Percentiles rank a stretch among this genome's conserved stretches.
These are phyloP conservation scores for Perognathus longimembris DNA, from an alignment of 2,113 vertebrate genomes.

Conservation along the genomic window DNA sequence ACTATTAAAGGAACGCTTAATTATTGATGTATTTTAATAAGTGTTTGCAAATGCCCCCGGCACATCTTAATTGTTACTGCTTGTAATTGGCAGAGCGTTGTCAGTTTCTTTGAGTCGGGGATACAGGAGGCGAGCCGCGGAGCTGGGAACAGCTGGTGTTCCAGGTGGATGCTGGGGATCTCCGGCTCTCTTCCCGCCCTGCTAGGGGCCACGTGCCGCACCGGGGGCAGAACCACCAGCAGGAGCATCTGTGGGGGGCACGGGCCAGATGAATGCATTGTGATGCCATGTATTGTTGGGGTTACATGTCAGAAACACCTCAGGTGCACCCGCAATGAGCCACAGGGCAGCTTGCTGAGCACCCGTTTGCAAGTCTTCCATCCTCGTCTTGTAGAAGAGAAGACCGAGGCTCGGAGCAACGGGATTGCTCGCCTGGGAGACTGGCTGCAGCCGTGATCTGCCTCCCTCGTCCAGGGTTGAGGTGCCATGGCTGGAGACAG, in stretches of 20 bases:
- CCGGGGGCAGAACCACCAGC: not conserved
- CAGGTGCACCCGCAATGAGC: not conserved
- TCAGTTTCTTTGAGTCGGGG: not conserved
- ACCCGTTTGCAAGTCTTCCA: not conserved
- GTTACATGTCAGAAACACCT: not conserved
- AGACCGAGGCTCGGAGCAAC: not conserved
- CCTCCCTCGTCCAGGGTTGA: not conserved
- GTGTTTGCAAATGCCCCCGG: slow-evolving; percentile 34
- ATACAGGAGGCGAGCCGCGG: rapidly evolving
- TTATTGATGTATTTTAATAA: slow-evolving; percentile 45
- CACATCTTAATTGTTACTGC: not conserved
- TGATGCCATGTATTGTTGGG: not conserved
- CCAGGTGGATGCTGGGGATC: not conserved
- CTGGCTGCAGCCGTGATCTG: not conserved
- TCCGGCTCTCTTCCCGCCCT: not conserved
- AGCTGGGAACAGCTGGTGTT: rapidly evolving
- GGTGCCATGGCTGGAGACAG: rapidly evolving
- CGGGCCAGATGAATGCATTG: not conserved
- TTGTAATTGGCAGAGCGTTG: slow-evolving; percentile 19
- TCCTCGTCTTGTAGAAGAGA: not conserved
- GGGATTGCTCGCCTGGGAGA: rapidly evolving
- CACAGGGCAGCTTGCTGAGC: not conserved
- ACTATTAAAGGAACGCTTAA: slow-evolving; percentile 43
- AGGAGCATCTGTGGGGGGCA: not conserved
- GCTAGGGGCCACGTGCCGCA: not conserved